phyloP scores from a whole-genome alignment of 2,113 vertebrate species.

The Nyctereutes procyonoides region DNA sequence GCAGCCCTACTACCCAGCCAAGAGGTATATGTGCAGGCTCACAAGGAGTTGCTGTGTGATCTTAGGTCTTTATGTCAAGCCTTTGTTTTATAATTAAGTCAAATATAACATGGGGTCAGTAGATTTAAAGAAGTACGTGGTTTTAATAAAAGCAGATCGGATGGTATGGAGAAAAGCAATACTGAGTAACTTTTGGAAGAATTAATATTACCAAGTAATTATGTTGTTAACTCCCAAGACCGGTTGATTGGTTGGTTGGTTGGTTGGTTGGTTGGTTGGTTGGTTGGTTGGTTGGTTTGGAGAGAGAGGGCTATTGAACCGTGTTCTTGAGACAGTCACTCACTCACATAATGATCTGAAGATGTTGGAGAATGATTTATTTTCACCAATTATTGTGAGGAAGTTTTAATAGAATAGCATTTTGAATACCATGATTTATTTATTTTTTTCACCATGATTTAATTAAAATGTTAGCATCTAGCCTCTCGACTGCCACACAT shows the following conservation, averaged over 20 bases:
- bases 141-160: constrained; percentile 71
- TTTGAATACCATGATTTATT: constrained; percentile 64
- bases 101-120: constrained; percentile 67
- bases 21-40: background rate
- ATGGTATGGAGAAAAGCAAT: constrained; percentile 67
- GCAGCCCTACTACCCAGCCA: constrained; percentile 54
- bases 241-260: constrained; percentile 66
- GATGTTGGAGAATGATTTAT: constrained; percentile 45
- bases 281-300: constrained; percentile 59
- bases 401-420: constrained; percentile 55
- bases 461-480: constrained; percentile 64
- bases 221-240: constrained; percentile 75
- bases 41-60: background rate
- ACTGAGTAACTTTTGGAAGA: constrained; percentile 79
- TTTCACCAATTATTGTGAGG: constrained; percentile 76
- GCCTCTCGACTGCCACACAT: constrained; percentile 39
- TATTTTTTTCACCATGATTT: too few relatives aligned
- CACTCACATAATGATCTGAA: background rate
- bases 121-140: constrained; percentile 75
- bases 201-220: constrained; percentile 79
- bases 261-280: constrained; percentile 74
- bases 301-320: constrained; percentile 57
- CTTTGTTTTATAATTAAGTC: constrained; percentile 84
- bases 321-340: background rate
- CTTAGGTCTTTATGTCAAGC: constrained; percentile 73